Evolutionary conservation across 1,140 invertebrate genomes (phyloP).

Genomic region (Triops longicaudatus): DNA sequence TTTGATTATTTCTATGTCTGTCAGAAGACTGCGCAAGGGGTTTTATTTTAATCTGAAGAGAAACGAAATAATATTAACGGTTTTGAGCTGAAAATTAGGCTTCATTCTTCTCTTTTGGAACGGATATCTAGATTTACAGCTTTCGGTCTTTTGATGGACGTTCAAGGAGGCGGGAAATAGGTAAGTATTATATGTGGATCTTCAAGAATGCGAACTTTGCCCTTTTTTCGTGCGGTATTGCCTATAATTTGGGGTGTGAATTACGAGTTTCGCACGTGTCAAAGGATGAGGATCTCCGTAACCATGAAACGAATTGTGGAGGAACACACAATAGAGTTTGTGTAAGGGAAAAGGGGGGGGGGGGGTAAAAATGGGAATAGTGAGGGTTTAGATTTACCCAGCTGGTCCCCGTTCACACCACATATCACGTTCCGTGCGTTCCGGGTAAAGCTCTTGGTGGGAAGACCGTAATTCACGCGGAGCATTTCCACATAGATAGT

Average conservation of each 20-base stretch:
- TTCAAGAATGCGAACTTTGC: not conserved
- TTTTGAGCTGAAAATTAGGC: not conserved
- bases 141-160: not conserved
- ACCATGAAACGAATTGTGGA: not conserved
- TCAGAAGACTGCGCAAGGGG: not conserved
- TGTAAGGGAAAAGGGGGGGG: not conserved
- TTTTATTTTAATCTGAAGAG: slow-evolving; percentile 9
- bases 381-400: slow-evolving; percentile 2
- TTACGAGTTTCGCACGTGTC: slow-evolving; percentile 14
- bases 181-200: not conserved
- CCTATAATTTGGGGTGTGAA: not conserved
- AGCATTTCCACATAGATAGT: slow-evolving; percentile 1
- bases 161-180: not conserved
- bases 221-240: not conserved
- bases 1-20: not conserved
- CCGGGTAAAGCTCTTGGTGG: not conserved
- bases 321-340: not conserved
- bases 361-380: not conserved
- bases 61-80: not conserved
- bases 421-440: not conserved
- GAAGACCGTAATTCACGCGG: slow-evolving; percentile 2
- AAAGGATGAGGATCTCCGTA: not conserved
- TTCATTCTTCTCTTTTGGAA: not conserved
- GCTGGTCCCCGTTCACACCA: slow-evolving; percentile 4
- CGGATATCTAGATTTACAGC: not conserved